These are phyloP conservation scores for Ypsolopha sequella DNA, from an alignment of 2,888 invertebrate genomes.

Conservation along the genomic window DNA sequence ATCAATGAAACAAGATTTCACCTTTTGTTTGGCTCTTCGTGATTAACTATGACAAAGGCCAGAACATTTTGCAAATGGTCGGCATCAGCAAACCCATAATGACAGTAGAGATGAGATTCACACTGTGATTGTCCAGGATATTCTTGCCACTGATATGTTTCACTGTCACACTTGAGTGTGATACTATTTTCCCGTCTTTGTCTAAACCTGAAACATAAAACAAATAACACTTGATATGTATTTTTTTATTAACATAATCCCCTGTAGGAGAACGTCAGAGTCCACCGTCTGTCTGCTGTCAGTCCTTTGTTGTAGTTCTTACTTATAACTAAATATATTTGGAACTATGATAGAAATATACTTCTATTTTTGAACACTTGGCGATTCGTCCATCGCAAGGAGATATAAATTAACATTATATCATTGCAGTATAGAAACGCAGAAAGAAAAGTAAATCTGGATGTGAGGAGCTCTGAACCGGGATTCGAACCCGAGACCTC, in stretches of 20 bases:
- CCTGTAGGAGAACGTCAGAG: not conserved
- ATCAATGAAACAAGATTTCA: not conserved
- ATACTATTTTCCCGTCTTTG: slow-evolving; percentile 77
- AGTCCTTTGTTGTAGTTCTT: no score
- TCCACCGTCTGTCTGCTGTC: no score
- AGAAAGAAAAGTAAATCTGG: no score
- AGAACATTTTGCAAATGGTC: slow-evolving; percentile 56
- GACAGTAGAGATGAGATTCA: slow-evolving; percentile 86
- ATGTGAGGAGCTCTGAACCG: no score
- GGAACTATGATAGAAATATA: no score
- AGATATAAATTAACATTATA: no score
- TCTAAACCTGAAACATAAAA: slow-evolving; percentile 72
- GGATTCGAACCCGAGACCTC: no score
- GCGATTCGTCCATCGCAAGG: no score
- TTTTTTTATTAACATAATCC: not conserved
- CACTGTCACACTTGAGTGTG: slow-evolving; percentile 76
- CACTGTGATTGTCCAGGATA: slow-evolving; percentile 88
- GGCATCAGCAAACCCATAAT: slow-evolving; percentile 80
- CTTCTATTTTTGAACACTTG: no score
- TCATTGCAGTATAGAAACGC: no score
- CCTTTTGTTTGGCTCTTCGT: not conserved
- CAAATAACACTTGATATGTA: not conserved
- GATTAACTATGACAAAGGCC: slow-evolving; percentile 28
- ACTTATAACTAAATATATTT: no score
- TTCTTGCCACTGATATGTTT: slow-evolving; percentile 82